A percentile compares a stretch with the other conserved stretches of the same genome.
Conservation (phyloP, 1,140 invertebrate genomes). For the Tetragnatha versicolor region DNA sequence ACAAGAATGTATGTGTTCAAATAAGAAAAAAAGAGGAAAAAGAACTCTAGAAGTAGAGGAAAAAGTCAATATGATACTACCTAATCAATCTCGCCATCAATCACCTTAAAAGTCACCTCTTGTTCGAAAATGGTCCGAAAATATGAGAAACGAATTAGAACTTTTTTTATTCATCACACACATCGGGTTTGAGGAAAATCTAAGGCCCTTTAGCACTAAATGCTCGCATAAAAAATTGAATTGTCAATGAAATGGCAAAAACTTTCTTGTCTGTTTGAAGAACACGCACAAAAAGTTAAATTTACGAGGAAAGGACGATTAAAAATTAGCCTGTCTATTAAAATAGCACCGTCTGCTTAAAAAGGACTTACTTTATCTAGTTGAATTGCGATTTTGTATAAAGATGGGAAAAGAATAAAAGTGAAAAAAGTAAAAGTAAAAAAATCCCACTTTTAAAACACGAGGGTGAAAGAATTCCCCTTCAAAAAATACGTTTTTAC, state of each 20-base stretch:
- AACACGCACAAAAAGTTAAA: too few species aligned
- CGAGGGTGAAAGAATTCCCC: neutral
- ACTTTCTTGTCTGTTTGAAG: too few species aligned
- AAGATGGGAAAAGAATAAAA: neutral
- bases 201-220: neutral
- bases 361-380: constrained; percentile 32
- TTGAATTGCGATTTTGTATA: neutral
- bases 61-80: too few species aligned
- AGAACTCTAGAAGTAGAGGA: too few species aligned
- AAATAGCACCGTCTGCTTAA: constrained; percentile 2
- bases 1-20: too few species aligned
- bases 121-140: too few species aligned
- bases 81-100: too few species aligned
- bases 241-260: too few species aligned
- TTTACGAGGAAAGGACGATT: constrained; percentile 3
- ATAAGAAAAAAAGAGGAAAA: too few species aligned
- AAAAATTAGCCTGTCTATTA: constrained; percentile 30
- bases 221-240: neutral
- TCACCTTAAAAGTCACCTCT: too few species aligned
- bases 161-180: too few species aligned
- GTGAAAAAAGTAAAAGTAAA: constrained; percentile 1
- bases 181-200: neutral
- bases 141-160: too few species aligned
- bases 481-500: constrained; percentile 13
- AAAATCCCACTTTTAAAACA: neutral